Evolutionary conservation across 2,113 vertebrate species (phyloP), one percentile per base, ranked within the genome.

Genomic region (Promerops cafer): DNA sequence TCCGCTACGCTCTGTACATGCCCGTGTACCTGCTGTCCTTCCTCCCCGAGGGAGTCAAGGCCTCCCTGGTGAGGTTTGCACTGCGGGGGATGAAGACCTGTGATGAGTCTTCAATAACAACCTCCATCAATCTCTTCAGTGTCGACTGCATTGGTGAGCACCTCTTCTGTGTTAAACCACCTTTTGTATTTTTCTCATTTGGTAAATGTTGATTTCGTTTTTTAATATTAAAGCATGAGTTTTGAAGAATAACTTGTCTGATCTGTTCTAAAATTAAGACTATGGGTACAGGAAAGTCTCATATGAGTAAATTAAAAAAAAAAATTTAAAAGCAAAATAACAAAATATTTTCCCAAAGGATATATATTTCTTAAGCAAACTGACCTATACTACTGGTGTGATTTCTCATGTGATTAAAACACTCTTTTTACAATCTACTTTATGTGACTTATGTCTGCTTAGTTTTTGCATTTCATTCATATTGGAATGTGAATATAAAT

Each of bases 91-190:
- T 98, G 60, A 96, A 89, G 45, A 68, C 92, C 24, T 94, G 98
- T 33, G 98, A 98, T 60, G 97, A 96, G 52, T 80, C 95, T 39
- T 96, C 96, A 2, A 39, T 99, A 63, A 91, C 93, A 5, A 98
- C 99, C 4, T 91, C 97, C 3, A 47, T 98, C 16, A 98, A 97
- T 57, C 69, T 98, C 19, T 96, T 99, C 87, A 98, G 98, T 14
- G 98, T 99, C 9, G 98, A 98, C 97, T 98, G 98, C 95, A 93
- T 98, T 78, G 99, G 99, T 99, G 89, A 97, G 99, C 71, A 49
- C 17, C 17, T 63, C 82, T 60, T 44, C 57, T 53, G 24, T 24
- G 39, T 90, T 76, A 49, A 24, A 11, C 40, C 33, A 3, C 3
- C 30, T 86, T 64, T 49, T 27, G 11, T 31, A 2, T 39, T 37